Evolutionary conservation across 2,888 invertebrate genomes (phyloP).

Genomic region (Nephrocerus scutellatus): DNA sequence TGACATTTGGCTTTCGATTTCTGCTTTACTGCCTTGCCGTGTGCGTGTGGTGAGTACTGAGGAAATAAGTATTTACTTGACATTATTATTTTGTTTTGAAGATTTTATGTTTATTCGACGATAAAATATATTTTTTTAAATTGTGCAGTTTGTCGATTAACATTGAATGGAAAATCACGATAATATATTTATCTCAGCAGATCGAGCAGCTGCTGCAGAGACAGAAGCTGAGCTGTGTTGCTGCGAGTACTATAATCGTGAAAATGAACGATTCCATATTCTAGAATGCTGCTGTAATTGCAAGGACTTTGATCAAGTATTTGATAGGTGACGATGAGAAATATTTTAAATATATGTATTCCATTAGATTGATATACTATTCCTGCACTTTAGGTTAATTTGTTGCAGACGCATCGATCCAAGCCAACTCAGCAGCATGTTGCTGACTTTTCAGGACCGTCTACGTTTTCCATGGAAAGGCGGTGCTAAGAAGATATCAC

Average conservation of each 20-base stretch:
- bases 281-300: conserved; percentile 56
- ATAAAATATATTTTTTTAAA: too few relatives aligned
- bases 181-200: too few relatives aligned
- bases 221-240: conserved; percentile 49
- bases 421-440: conserved; percentile 38
- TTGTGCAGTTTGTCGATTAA: too few relatives aligned
- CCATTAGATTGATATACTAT: neutral
- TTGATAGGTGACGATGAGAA: conserved; percentile 52
- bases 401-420: conserved; percentile 29
- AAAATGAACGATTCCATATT: conserved; percentile 49
- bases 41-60: too few relatives aligned
- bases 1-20: too few relatives aligned
- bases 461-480: conserved; percentile 55
- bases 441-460: conserved; percentile 51
- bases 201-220: conserved; percentile 10
- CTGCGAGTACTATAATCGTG: conserved; percentile 53
- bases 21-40: too few relatives aligned
- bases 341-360: neutral
- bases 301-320: conserved; percentile 52
- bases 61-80: too few relatives aligned
- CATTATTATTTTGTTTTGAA: too few relatives aligned
- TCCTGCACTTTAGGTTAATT: too few relatives aligned
- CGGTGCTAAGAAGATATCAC: conserved; percentile 52
- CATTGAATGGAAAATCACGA: too few relatives aligned
- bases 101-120: too few relatives aligned